Base-by-base conservation (phyloP, 2,797 vertebrate genomes). In the Myioborus miniatus region DNA sequence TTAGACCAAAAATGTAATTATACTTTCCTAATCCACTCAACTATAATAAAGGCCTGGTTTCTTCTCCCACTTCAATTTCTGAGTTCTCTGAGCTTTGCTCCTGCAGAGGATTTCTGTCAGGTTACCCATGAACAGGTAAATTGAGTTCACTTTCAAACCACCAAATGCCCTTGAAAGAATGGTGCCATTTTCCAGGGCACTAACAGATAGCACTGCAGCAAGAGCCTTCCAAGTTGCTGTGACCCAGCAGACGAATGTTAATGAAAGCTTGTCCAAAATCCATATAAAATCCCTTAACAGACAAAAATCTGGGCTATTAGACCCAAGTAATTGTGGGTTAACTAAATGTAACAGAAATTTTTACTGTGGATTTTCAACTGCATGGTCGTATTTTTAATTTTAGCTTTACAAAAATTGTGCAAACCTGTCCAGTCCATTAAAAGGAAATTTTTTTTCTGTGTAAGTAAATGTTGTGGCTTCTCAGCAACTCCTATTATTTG, bases 401-500 rank as follows among this genome's bases (percentile, higher is more conserved):
- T 63, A 88, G 60, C 65, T 41, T 41, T 41, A 41, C 39, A 41
- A 41, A 41, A 90, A 72, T 22, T 70, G 55, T 82, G 67, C 39
- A 88, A 94, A 96, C 80, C 79, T 85, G 65, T 84, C 74, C 44
- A 56, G 8, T 56, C 43, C 56, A 59, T 78, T 94, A 72, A 79
- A 34, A 89, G 41, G 50, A 60, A 0, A 0, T 59, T 68, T 68
- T 83, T 83, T 76, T 89, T 12, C 53, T 88, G 59, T 60, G 3
- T 76, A 91, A 87, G 88, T 81, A 83, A 94, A 84, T 1, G 2
- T 86, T 93, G 89, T 70, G 85, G 89, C 82, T 96, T 96, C 87
- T 89, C 85, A 93, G 83, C 74, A 91, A 93, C 87, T 94, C 83
- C 0, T 34, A 71, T 47, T 93, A 75, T 84, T 95, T 93, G 87